Evolutionary conservation across 2,888 invertebrate species (phyloP).

Genomic region (Drosophila mimetica): DNA sequence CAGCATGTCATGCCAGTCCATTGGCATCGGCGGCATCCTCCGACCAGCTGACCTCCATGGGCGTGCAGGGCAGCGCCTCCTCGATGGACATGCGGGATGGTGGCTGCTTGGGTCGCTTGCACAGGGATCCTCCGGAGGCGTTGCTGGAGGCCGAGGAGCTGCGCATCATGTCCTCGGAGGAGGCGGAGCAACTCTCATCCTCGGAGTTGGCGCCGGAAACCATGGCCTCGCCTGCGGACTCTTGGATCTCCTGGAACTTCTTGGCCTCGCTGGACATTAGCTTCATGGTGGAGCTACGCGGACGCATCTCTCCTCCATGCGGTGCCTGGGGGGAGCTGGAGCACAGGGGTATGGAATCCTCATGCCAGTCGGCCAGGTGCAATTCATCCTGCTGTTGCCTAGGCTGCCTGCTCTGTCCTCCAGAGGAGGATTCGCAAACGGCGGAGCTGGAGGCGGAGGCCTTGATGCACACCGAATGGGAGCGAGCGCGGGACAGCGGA

Average conservation of each 20-base stretch:
- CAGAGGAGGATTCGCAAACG: constrained; percentile 4
- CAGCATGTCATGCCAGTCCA: constrained; percentile 76
- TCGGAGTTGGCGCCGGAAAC: constrained; percentile 88
- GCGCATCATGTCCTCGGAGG: constrained; percentile 84
- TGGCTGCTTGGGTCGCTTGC: constrained; percentile 71
- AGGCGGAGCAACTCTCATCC: constrained; percentile 86
- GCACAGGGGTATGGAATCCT: constrained; percentile 31
- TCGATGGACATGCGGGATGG: constrained; percentile 82
- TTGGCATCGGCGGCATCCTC: constrained; percentile 82
- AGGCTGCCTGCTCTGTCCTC: constrained; percentile 20
- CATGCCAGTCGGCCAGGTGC: constrained; percentile 51
- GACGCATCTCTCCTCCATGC: constrained; percentile 48
- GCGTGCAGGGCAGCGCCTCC: constrained; percentile 81
- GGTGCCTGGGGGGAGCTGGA: constrained; percentile 68
- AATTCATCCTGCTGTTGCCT: constrained; percentile 57
- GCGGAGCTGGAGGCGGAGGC: constrained; percentile 50
- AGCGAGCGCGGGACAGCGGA: constrained; percentile 83
- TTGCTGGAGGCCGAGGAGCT: constrained; percentile 84
- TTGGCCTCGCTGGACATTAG: constrained; percentile 83
- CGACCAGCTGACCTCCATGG: constrained; percentile 85
- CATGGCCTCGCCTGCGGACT: constrained; percentile 88
- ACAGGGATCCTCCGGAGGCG: constrained; percentile 63
- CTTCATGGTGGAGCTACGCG: constrained; percentile 72
- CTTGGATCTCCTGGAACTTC: constrained; percentile 86
- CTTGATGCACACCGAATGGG: constrained; percentile 84